These are phyloP conservation scores for Odontamblyopus rebecca DNA, from an alignment of 2,797 vertebrate species.

Conservation along the genomic window DNA sequence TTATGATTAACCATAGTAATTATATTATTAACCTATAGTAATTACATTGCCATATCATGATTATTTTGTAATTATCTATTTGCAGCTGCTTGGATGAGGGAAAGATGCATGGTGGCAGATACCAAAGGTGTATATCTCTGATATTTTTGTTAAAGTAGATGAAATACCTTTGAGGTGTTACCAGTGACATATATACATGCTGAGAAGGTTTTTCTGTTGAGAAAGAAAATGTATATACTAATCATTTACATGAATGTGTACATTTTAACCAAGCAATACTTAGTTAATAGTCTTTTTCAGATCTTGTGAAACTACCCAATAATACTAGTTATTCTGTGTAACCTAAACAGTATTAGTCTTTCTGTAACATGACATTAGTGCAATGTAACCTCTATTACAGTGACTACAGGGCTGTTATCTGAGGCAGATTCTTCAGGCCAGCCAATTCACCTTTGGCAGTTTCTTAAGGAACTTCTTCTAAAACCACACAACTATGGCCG, in stretches of 20 bases:
- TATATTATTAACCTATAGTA: not conserved
- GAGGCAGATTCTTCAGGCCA: conserved; percentile 94
- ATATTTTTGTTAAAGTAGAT: not conserved
- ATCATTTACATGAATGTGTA: not conserved
- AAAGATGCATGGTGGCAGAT: conserved; percentile 80
- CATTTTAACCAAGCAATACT: not conserved
- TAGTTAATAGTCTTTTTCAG: too few species aligned
- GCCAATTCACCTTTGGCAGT: conserved; percentile 98
- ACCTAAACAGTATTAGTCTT: not conserved
- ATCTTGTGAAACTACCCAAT: too few species aligned
- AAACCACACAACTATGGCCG: conserved; percentile 95
- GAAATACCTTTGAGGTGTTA: not conserved
- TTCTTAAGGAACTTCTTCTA: conserved; percentile 93
- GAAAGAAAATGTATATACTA: not conserved
- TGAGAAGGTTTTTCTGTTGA: not conserved
- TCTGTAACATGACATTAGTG: not conserved
- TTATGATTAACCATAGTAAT: not conserved
- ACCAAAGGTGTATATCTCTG: conserved; percentile 60
- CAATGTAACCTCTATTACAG: conserved; percentile 27
- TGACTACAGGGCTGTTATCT: conserved; percentile 82
- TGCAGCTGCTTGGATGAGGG: conserved; percentile 97
- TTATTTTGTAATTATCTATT: conserved; percentile 6
- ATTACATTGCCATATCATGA: not conserved
- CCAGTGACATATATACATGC: not conserved
- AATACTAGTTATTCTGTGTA: too few species aligned